Percentiles rank a stretch among this genome's conserved stretches.
phyloP scores from a whole-genome alignment of 2,888 invertebrate species.

The Ethmia dodecea region DNA sequence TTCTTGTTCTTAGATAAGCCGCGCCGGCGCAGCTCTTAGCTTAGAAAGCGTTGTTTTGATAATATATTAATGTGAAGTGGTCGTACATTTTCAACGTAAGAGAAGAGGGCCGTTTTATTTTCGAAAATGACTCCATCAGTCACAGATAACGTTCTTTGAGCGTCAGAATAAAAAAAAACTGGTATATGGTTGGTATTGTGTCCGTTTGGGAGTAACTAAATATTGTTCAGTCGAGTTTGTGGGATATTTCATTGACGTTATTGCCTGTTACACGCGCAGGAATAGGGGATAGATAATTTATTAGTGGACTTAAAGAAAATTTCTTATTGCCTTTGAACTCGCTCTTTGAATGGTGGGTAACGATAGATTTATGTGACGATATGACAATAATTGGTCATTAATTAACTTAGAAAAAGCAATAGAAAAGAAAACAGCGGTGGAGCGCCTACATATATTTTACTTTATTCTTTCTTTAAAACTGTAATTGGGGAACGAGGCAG shows the following conservation, averaged over 20 bases:
- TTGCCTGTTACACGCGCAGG: conserved; percentile 32
- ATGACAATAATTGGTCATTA: no score
- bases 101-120: conserved; percentile 66
- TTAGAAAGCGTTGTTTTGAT: conserved; percentile 59
- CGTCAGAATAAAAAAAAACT: conserved; percentile 53
- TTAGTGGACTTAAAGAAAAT: conserved; percentile 2
- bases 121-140: conserved; percentile 71
- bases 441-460: no score
- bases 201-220: conserved; percentile 54
- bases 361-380: no score
- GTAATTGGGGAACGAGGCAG: no score
- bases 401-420: no score
- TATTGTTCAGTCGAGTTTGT: conserved; percentile 43
- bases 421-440: no score
- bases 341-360: no score
- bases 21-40: conserved; percentile 31
- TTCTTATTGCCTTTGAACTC: conserved; percentile 6
- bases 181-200: conserved; percentile 52
- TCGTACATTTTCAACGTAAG: conserved; percentile 54
- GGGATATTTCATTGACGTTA: conserved; percentile 45
- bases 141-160: conserved; percentile 59
- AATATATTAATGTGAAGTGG: conserved; percentile 65
- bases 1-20: conserved; percentile 55
- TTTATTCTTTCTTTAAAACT: no score
- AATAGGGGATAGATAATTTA: conserved; percentile 16